A percentile compares a stretch with the other conserved stretches of the same genome.
phyloP scores from a whole-genome alignment of 1,140 invertebrate species.

The Diorhabda sublineata region DNA sequence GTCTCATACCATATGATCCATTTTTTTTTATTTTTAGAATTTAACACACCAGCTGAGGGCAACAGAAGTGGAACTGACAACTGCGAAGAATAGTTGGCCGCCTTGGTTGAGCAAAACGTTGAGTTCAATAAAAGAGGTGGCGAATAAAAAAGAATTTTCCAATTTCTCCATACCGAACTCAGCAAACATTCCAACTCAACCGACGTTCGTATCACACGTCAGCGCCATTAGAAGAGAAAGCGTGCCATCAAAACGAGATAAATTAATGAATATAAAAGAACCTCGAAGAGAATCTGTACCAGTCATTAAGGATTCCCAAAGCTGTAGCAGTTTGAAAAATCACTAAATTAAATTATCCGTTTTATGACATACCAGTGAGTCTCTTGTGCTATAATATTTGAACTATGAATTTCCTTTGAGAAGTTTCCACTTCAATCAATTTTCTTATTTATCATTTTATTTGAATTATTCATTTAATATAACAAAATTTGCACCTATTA shows the following conservation, averaged over 20 bases:
- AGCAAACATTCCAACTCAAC: constrained; percentile 26
- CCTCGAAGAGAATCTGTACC: constrained; percentile 36
- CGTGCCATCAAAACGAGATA: constrained; percentile 34
- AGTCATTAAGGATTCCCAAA: constrained; percentile 45
- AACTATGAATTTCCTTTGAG: neutral
- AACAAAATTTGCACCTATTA: neutral
- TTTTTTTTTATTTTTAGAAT: constrained; percentile 57
- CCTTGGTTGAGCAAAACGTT: constrained; percentile 90
- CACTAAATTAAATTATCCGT: constrained; percentile 34
- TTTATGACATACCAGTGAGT: neutral
- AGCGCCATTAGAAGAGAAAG: constrained; percentile 40
- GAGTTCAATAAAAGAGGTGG: constrained; percentile 46
- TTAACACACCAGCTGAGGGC: constrained; percentile 87
- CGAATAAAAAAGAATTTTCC: constrained; percentile 45
- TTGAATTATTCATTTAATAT: neutral
- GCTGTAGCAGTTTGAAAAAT: constrained; percentile 44
- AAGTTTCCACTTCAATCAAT: neutral
- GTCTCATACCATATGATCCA: no score
- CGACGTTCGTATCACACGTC: constrained; percentile 46
- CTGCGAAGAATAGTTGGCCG: constrained; percentile 70
- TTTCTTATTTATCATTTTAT: neutral
- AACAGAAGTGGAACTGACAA: constrained; percentile 75
- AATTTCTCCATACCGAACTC: constrained; percentile 26
- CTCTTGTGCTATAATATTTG: neutral
- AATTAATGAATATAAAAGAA: constrained; percentile 25